Evolutionary conservation across 2,888 invertebrate genomes (phyloP), one percentile per base, ranked within the genome.

Genomic region (Biston betularia): DNA sequence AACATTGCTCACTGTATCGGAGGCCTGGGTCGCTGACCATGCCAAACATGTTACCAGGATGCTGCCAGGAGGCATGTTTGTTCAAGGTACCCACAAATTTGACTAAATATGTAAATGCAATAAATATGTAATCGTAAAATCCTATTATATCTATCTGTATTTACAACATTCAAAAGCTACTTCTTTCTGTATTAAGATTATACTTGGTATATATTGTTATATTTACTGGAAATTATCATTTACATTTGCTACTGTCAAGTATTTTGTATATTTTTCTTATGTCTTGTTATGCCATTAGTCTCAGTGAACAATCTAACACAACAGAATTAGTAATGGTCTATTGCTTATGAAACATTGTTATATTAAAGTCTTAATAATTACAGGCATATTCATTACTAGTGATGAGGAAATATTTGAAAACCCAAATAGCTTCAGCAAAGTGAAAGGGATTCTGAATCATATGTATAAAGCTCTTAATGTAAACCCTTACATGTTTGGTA

Each of bases 21-120:
- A 96, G 71, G 93, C 90, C 58, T 96, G 96, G 95, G 94, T 97
- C 4, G 96, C 96, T 0, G 97, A 97, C 81, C 98, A 98, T 92
- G 97, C 97, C 48, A 96, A 96, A 84, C 97, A 97, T 94, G 97
- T 97, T 0, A 96, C 97, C 2, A 95, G 97, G 87, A 98, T 98
- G 98, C 91, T 98, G 69, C 97, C 98, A 42, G 98, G 98, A 49
- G 98, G 98, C 53, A 96, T 98, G 94, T 96, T 96, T 89, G 96
- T 98, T 55, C 94, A 98, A 82, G 98, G 97, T 88, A 69, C 24
- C 14, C 49, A 10, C 48, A 48, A 12, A 6, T 50, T 5, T 34
- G 4, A n/a, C n/a, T n/a, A 0, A 10, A 24, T 24, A 24, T 24
- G 24, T 24, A 24, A 24, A 24, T 24, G 24, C 24, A 2, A 2